Conservation (phyloP, 1,140 invertebrate genomes). For the Megathymus violae region DNA sequence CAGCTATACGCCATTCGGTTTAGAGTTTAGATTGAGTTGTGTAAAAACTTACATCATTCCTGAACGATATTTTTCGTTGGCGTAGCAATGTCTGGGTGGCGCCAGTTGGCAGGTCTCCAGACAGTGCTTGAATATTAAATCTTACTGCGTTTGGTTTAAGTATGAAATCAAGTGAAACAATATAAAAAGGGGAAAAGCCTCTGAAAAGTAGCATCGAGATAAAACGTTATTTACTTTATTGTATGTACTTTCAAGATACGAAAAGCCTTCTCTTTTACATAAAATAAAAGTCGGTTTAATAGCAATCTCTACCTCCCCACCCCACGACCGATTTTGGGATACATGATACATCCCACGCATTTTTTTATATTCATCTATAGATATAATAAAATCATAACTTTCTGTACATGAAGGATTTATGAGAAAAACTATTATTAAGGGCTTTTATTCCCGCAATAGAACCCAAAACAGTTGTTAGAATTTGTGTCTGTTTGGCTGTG, state of each 20-base stretch:
- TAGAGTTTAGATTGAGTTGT: conserved; percentile 20
- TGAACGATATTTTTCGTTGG: conserved; percentile 63
- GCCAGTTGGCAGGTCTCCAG: conserved; percentile 48
- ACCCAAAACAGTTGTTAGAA: too few species aligned
- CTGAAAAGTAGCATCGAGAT: conserved; percentile 25
- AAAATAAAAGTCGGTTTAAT: too few species aligned
- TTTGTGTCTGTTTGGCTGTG: too few species aligned
- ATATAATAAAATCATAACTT: too few species aligned
- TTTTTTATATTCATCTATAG: too few species aligned
- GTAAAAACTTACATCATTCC: conserved; percentile 38
- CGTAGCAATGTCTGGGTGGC: conserved; percentile 72
- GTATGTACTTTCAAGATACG: conserved; percentile 14
- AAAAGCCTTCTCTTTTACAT: not conserved
- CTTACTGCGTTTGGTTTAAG: conserved; percentile 2
- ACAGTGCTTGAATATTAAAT: conserved; percentile 21
- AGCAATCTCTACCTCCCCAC: too few species aligned
- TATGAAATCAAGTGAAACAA: conserved; percentile 2
- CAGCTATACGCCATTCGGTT: conserved; percentile 11
- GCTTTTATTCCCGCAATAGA: too few species aligned
- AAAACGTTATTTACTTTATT: conserved; percentile 25
- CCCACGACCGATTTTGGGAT: too few species aligned
- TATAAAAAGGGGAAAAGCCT: conserved; percentile 25
- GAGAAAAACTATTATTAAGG: too few species aligned
- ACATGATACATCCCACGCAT: too few species aligned
- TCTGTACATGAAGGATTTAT: too few species aligned